Evolutionary conservation across 2,797 vertebrate species (phyloP), one percentile per base, ranked within the genome.

Genomic region (Remorina albescens): DNA sequence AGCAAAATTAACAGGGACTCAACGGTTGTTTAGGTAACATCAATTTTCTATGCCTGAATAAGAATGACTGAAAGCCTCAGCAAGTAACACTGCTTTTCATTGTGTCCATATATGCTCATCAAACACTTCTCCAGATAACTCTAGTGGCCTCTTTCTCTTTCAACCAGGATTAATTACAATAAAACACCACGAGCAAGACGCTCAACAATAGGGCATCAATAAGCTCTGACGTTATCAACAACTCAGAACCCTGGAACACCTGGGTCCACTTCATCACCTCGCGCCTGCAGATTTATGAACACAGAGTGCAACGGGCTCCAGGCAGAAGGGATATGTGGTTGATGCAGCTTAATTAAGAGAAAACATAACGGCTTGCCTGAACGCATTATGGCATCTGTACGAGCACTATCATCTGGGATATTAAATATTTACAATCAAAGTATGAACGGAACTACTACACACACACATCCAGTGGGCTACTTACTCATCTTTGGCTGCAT

Each of bases 261-360:
- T 94, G 93, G 89, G 85, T 84, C 88, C 85, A 92, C 91, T 94
- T 90, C 88, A 94, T 94, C 91, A 94, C 84, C 65, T 47, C 16
- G 56, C 23, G 78, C 37, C 74, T 56, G 75, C 39, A 89, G 89
- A 90, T 94, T 94, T 92, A 91, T 92, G 86, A 72, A 87, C 21
- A 62, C 30, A 4, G 49, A 49, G 82, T 32, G 70, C 85, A 70
- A 41, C 60, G 68, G 74, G 62, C 70, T 84, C 63, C 13, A 44
- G 80, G 83, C 81, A 82, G 86, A 78, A 81, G 76, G 87, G 82
- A 80, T 76, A 60, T 66, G 67, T 53, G 78, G 89, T 77, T 89
- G 87, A 90, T 74, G 70, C 74, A 68, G 88, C 88, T 93, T 93
- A 85, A 93, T 93, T 93, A 90, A 78, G 60, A 58, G 64, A 72